Evolutionary conservation across 2,888 invertebrate species (phyloP), one percentile per base, ranked within the genome.

Genomic region (Drosophila borealis): DNA sequence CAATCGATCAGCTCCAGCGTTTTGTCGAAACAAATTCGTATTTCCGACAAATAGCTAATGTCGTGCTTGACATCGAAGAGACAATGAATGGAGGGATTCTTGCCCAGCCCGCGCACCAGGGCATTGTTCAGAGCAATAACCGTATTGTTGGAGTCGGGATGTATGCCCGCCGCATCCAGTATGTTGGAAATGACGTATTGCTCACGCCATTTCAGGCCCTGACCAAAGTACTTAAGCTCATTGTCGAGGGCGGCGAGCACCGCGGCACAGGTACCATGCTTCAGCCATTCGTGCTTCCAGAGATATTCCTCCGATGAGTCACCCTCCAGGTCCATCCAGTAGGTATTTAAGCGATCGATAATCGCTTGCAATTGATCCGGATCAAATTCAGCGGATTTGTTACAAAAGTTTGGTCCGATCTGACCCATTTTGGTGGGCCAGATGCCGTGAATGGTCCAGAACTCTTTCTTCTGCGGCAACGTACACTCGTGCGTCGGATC

Each of bases 271-370:
- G 96, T 96, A 2, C 97, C 97, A 90, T 97, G 97, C 85, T 97
- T 97, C 0, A 93, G 90, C 97, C 97, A 97, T 91, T 97, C 97
- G 86, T 97, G 96, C 64, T 94, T 93, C 96, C 96, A 97, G 21
- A 97, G 93, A 10, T 94, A 93, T 79, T 95, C 92, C 19, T 74
- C 57, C 0, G 81, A 65, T 0, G 80, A 54, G 0, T 74, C 78
- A 0, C 79, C 94, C 90, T 96, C 95, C 61, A 97, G 93, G 81
- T 96, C 96, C 0, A 95, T 94, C 97, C 97, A 97, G 74, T 93
- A 94, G 45, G 93, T 91, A 67, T 94, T 93, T 64, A 96, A 86
- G 41, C 94, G 91, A 4, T 90, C 80, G 78, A 94, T 93, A 55
- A 97, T 94, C 0, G 94, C 93, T 25, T 92, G 90, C 13, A 97